phyloP scores from a whole-genome alignment of 2,888 invertebrate species.

The Eupeodes latifasciatus region DNA sequence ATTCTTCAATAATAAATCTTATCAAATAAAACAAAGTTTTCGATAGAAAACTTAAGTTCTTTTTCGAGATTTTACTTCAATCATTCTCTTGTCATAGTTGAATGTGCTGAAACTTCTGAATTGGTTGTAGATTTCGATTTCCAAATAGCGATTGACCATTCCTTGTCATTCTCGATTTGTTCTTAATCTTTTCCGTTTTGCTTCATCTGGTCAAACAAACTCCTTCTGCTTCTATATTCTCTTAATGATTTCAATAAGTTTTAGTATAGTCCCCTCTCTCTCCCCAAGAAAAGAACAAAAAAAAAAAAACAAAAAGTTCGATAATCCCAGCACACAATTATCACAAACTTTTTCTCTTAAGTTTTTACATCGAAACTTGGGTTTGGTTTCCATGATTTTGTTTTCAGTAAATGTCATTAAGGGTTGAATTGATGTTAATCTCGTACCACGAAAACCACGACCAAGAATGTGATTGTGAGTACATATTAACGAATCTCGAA shows the following conservation, averaged over 20 bases:
- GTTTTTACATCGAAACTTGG: conserved; percentile 34
- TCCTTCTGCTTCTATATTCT: not conserved
- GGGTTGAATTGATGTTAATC: conserved; percentile 7
- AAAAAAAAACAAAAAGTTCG: conserved; percentile 24
- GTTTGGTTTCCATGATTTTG: conserved; percentile 6
- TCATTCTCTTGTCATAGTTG: not conserved
- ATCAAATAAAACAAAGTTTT: conserved; percentile 25
- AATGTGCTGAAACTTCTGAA: conserved; percentile 35
- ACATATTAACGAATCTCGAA: not conserved
- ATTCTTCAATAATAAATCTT: conserved; percentile 33
- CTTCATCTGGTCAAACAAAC: conserved; percentile 48
- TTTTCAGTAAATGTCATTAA: conserved; percentile 21
- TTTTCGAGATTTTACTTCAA: conserved; percentile 12
- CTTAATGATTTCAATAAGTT: conserved; percentile 49
- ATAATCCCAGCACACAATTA: conserved; percentile 58
- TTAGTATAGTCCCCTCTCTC: not conserved
- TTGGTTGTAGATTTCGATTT: conserved; percentile 38
- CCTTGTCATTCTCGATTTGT: conserved; percentile 44
- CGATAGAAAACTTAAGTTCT: conserved; percentile 5
- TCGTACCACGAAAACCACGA: not conserved
- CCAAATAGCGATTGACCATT: conserved; percentile 18
- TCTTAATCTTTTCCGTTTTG: conserved; percentile 48
- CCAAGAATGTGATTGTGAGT: not conserved
- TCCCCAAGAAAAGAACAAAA: too few relatives aligned
- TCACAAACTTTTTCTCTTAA: conserved; percentile 30